Base-by-base conservation (phyloP, 2,797 vertebrate species). In the Tinamus major region DNA sequence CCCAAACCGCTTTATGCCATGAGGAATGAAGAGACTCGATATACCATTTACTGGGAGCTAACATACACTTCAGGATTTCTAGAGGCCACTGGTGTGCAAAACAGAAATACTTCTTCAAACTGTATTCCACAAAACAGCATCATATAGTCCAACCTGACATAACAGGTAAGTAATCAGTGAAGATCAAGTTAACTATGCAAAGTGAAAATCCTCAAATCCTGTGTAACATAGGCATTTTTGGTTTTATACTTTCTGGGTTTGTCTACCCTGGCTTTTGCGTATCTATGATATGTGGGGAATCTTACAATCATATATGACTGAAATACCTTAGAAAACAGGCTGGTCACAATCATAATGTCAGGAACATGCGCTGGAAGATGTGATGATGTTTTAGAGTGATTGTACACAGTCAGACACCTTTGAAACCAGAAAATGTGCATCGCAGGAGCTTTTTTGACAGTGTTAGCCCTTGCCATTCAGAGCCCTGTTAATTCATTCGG, bases 251-350 rank as follows among this genome's bases (percentile, higher is more conserved):
- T 79, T 68, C 10, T 62, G 65, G 16, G 74, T 79, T 67, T 68
- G 26, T n/a, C 35, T 6, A 39, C 17, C 31, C 7, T 51, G 8
- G 10, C 7, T 55, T 23, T 35, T 0, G 0, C 13, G 5, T 58
- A 64, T 23, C 53, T 71, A 8, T 75, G 53, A 6, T 64, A 70
- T 26, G 62, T 79, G 10, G 68, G 53, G 41, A 14, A 69, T 48
- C 59, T 61, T 71, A 69, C 17, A 79, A 23, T 39, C 49, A 27
- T 10, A 59, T 6, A 67, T 5, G 23, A n/a, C 21, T 48, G 21
- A 24, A 33, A 19, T 26, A 46, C 18, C 24, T 33, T 26, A 48
- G n/a, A 68, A 33, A n/a, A 46, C 15, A 48, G 46, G 26, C 33
- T 37, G 62, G 24, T 19, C 56, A 90, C 33, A 69, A 13, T 11